phyloP scores from a whole-genome alignment of 2,797 vertebrate genomes.

The Pantherophis alleghaniensis region DNA sequence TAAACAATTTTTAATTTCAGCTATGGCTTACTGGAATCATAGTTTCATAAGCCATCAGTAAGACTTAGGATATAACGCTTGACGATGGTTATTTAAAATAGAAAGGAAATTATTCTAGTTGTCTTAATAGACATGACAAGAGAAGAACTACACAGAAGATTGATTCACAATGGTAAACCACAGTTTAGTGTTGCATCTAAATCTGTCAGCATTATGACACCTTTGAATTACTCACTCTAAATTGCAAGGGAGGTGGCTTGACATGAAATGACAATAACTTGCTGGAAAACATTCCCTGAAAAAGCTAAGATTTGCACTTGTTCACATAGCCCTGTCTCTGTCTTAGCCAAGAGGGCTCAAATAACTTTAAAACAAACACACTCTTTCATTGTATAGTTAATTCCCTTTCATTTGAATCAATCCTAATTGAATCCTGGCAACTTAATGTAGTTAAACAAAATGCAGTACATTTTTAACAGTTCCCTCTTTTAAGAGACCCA shows the following conservation, averaged over 20 bases:
- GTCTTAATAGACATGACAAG: not conserved
- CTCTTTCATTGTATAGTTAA: not conserved
- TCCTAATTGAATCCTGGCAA: not conserved
- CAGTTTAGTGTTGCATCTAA: not conserved
- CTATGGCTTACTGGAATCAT: not conserved
- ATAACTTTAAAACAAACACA: not conserved
- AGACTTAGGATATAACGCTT: not conserved
- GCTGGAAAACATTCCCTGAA: not conserved
- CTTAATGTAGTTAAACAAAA: not conserved
- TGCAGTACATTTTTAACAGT: not conserved
- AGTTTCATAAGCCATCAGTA: not conserved
- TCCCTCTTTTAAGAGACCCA: not conserved
- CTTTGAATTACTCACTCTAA: not conserved
- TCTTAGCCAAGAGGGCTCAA: not conserved
- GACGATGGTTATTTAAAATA: not conserved
- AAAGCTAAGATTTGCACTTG: not conserved
- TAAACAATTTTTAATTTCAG: not conserved
- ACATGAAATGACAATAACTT: too few species aligned
- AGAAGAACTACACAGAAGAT: not conserved
- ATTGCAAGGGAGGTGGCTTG: not conserved
- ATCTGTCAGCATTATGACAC: not conserved
- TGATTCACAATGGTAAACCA: not conserved
- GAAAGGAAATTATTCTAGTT: not conserved
- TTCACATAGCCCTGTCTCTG: not conserved
- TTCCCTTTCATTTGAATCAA: conserved; percentile 1